Percentiles rank a stretch among this genome's conserved stretches.
Conservation (phyloP, 2,797 vertebrate species). For the Poeciliopsis gracilis region DNA sequence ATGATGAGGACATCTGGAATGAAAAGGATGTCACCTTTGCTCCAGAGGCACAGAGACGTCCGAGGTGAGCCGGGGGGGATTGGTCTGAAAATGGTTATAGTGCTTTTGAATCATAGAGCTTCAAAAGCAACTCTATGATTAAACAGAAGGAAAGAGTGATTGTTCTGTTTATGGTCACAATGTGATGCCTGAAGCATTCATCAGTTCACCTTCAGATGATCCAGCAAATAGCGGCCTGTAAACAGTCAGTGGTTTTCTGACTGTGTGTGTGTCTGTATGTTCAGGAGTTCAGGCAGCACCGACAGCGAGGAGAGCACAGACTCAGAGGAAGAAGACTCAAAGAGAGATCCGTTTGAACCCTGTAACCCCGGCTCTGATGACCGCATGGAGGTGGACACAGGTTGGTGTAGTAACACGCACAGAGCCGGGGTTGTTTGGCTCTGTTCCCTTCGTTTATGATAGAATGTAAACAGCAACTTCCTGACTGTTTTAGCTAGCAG, state of each 20-base stretch:
- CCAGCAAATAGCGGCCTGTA: neutral
- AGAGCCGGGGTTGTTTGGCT: neutral
- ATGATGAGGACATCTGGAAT: constrained; percentile 99
- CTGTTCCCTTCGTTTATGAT: neutral
- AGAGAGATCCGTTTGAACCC: constrained; percentile 89
- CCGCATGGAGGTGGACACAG: constrained; percentile 96
- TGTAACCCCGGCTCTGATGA: constrained; percentile 85
- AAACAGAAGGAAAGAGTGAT: neutral
- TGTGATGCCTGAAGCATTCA: neutral
- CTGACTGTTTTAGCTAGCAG: neutral
- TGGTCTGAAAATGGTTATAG: neutral
- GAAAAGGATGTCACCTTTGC: constrained; percentile 95
- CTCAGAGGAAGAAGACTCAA: constrained; percentile 94
- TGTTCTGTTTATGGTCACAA: neutral
- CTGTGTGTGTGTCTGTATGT: constrained; percentile 6
- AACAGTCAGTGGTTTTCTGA: neutral
- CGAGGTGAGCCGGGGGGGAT: constrained; percentile 80
- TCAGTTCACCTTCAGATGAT: neutral
- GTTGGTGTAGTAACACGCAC: constrained; percentile 47
- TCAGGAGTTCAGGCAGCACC: constrained; percentile 93
- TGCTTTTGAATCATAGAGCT: too few species aligned
- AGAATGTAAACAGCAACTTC: neutral
- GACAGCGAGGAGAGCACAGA: constrained; percentile 99
- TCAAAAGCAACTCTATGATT: neutral
- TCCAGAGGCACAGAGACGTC: constrained; percentile 91